These are phyloP conservation scores for Augochlorella aurata DNA, from an alignment of 2,888 invertebrate genomes.

Conservation along the genomic window DNA sequence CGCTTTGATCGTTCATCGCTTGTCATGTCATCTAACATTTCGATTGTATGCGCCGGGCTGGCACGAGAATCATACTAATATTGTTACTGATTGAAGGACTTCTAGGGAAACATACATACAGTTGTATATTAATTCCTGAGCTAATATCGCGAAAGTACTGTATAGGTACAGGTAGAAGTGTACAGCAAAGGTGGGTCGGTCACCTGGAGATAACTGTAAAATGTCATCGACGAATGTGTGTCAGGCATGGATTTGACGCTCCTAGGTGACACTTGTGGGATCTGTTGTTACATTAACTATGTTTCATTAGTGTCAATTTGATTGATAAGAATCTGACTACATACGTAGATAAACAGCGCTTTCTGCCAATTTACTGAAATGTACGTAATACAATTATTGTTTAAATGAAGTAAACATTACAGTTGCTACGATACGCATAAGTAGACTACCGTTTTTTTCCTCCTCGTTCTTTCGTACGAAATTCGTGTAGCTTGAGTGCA, in stretches of 20 bases:
- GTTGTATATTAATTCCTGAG: background rate
- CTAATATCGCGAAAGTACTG: conserved; percentile 19
- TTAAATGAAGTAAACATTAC: conserved; percentile 26
- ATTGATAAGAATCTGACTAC: conserved; percentile 32
- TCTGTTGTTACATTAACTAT: conserved; percentile 60
- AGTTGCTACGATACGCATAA: background rate
- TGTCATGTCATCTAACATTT: background rate
- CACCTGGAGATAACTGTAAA: conserved; percentile 81
- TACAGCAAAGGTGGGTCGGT: conserved; percentile 72
- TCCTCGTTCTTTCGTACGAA: background rate
- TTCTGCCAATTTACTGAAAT: conserved; percentile 31
- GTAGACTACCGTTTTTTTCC: conserved; percentile 1
- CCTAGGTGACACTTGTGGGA: conserved; percentile 59
- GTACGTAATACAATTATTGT: conserved; percentile 48
- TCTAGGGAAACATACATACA: background rate
- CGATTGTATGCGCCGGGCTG: background rate
- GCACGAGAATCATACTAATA: background rate
- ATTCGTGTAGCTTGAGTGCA: conserved; percentile 21
- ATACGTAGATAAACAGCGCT: conserved; percentile 26
- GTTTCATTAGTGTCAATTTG: conserved; percentile 52
- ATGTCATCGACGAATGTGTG: conserved; percentile 80
- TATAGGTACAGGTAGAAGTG: conserved; percentile 42
- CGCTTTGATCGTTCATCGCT: background rate
- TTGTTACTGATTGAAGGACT: background rate
- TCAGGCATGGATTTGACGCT: conserved; percentile 72